phyloP scores from a whole-genome alignment of 2,113 vertebrate genomes.

The Nanorana parkeri region DNA sequence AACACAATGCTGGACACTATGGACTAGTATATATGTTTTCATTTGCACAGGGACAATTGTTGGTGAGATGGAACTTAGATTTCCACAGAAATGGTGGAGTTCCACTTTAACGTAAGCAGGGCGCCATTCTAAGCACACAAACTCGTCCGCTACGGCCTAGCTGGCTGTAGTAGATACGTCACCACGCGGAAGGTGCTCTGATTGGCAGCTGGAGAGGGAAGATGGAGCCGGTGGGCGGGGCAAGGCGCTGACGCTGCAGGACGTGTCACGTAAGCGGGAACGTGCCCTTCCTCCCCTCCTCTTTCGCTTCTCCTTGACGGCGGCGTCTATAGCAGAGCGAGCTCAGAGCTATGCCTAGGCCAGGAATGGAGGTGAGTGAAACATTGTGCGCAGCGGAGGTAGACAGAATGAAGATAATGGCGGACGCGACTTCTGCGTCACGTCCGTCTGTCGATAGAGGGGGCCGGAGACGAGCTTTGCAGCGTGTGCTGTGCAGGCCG shows the following conservation, averaged over 20 bases:
- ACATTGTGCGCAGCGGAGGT: neutral
- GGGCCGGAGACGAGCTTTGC: neutral
- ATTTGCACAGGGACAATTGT: no score
- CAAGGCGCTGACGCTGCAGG: neutral
- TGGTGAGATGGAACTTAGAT: no score
- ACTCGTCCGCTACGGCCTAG: no score
- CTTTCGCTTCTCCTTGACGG: neutral
- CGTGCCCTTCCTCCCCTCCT: neutral
- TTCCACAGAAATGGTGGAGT: no score
- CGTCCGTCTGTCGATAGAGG: neutral
- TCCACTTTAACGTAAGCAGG: no score
- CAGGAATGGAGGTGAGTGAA: conserved; percentile 43
- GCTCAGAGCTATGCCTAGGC: conserved; percentile 14
- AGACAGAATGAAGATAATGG: neutral
- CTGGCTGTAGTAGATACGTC: no score
- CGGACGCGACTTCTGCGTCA: neutral
- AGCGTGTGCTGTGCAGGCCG: neutral
- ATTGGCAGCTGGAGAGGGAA: neutral
- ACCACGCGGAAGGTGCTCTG: neutral
- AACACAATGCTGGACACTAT: no score
- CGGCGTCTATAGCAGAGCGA: neutral
- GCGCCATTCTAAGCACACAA: no score
- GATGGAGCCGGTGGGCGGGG: neutral
- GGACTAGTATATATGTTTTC: no score
- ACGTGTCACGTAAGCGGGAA: neutral